Conservation (phyloP, 2,113 vertebrate genomes). For the Neodon shergylaensis region DNA sequence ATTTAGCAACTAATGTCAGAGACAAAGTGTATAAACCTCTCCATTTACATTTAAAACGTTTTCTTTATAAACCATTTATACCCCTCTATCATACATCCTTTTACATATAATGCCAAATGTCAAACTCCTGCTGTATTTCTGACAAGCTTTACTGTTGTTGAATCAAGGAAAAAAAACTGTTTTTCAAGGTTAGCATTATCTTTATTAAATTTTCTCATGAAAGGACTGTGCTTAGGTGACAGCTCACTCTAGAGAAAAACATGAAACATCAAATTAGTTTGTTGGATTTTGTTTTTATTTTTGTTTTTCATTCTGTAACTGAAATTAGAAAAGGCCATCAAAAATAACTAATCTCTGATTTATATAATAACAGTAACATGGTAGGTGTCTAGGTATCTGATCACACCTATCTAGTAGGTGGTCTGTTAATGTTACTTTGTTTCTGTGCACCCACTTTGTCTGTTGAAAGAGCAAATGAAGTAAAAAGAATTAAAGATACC, state of each 20-base stretch:
- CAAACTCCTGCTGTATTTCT: background rate
- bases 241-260: constrained; percentile 2
- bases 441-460: background rate
- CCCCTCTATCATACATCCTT: background rate
- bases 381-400: background rate
- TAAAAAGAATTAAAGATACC: background rate
- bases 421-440: background rate
- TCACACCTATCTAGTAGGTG: background rate
- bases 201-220: background rate
- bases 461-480: constrained; percentile 13
- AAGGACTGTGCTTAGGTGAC: background rate
- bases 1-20: background rate
- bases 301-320: background rate
- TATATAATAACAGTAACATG: background rate
- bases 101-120: background rate
- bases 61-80: background rate
- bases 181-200: constrained; percentile 9
- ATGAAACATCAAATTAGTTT: background rate
- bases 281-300: background rate
- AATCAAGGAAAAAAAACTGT: constrained; percentile 31
- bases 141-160: background rate
- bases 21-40: background rate
- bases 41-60: background rate
- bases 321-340: background rate
- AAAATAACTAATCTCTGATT: background rate